Base-by-base conservation (phyloP, 1,140 invertebrate species). In the Trichomalopsis sarcophagae region DNA sequence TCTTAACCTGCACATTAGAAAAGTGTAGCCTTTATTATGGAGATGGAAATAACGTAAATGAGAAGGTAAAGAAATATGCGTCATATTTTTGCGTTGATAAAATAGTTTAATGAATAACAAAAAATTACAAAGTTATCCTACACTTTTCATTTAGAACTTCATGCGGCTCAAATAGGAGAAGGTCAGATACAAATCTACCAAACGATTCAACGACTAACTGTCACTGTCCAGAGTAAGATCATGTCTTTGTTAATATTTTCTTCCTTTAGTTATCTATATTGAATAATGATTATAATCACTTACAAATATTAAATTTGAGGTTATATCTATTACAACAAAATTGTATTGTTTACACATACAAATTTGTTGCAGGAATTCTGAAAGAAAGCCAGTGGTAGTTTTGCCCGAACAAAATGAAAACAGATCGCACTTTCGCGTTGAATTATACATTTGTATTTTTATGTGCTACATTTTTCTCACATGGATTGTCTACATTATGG, bases 381-480 rank as follows among this genome's bases (percentile, higher is more conserved):
- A 82, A 44, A 71, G 44, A 27, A 66, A 69, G 36, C 21, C 2
- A 11, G 21, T 23, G 10, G n/a, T 13, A 73, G 23, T 83, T 30
- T 10, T 21, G 66, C 36, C 21, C 14, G 30, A 69, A 30, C 27
- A 47, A 21, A 14, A 33, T 27, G 74, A 83, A 83, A 21, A 68
- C 68, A 44, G 27, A 50, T 36, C 66, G 50, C 17, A 2, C 27
- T 84, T 27, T 77, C 23, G 40, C 17, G 17, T 69, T 50, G 2
- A 88, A 47, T 33, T 89, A 76, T 89, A 89, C 81, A 55, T 88
- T 36, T 81, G 84, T 78, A 81, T 88, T 33, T 86, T 87, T 75
- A 23, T 87, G 17, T 84, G 73, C 13, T 89, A 89, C 71, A 68
- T 89, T 21, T 40, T 87, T 44, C 27, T 84, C 66, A 87, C 81